Conservation (phyloP, 2,888 invertebrate genomes). For the Apotomis betuletana region DNA sequence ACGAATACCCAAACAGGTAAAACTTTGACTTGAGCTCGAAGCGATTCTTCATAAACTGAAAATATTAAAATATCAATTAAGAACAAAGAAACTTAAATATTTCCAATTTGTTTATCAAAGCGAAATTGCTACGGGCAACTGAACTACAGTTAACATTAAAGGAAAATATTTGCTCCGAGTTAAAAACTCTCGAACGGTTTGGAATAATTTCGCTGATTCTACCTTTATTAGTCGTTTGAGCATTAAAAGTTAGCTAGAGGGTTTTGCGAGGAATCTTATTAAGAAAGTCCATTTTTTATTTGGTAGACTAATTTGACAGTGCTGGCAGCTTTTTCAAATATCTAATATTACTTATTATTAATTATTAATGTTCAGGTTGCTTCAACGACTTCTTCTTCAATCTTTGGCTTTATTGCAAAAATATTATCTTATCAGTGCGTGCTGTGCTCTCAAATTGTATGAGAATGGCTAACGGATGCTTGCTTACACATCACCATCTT, state of each 20-base stretch:
- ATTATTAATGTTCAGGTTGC: no score
- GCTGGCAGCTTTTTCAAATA: no score
- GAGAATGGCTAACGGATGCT: no score
- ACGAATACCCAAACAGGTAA: constrained; percentile 48
- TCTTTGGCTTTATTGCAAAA: no score
- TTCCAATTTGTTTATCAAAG: constrained; percentile 18
- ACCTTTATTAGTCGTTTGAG: not conserved
- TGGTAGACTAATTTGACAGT: no score
- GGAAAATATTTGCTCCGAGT: constrained; percentile 8
- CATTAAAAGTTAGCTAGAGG: not conserved
- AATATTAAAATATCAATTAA: constrained; percentile 36
- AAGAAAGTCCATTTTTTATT: no score
- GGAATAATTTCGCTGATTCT: constrained; percentile 1
- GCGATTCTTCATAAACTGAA: constrained; percentile 46
- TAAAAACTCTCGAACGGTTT: not conserved
- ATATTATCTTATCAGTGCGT: no score
- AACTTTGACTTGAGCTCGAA: constrained; percentile 49
- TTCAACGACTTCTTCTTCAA: no score
- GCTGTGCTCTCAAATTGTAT: no score
- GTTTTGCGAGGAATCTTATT: not conserved
- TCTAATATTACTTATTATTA: no score
- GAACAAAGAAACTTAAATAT: constrained; percentile 4
- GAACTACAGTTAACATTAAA: constrained; percentile 17
- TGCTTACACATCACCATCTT: no score
- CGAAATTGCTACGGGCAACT: not conserved